Base-by-base conservation (phyloP, 2,888 invertebrate species). In the Exephanes ischioxanthus region DNA sequence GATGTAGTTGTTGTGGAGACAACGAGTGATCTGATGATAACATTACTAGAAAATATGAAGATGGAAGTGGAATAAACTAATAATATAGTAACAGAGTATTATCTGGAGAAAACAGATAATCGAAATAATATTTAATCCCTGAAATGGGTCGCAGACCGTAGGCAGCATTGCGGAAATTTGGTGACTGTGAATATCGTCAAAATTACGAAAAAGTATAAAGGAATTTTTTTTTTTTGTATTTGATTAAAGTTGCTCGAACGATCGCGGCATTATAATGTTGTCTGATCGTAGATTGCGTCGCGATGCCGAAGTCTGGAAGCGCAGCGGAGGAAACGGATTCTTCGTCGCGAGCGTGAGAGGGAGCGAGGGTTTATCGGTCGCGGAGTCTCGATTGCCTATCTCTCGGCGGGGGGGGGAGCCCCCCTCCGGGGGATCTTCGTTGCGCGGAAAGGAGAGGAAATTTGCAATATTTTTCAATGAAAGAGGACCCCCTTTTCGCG, bases 391-490 rank as follows among this genome's bases (percentile, higher is more conserved):
- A 84, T 84, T 81, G 73, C 77, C 68, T 77, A 81, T 84, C 77
- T 78, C 48, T 67, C 61, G 14, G 41, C 53, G 53, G 26, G 53
- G 85, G 37, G 6, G 82, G 73, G 19, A 3, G 9, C 26, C 53
- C 77, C 82, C 80, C 51, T 14, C 14, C 41, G 76, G 67, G 26
- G 53, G 68, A 75, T 70, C 7, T 30, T 22, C 16, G 30, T 51
- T 26, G 6, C 71, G 58, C 63, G 76, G 81, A 85, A 55, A 87
- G 86, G 71, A 75, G 87, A 88, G 88, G 89, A 90, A 91, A 90
- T 91, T 91, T 90, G 90, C 90, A 89, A 91, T 90, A 91, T 91
- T 90, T 90, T 90, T 89, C 90, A 90, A 91, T 89, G 88, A 86
- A 87, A 80, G 55, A 51, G 55, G 70, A 2, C 26, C 22, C 41